Conservation (phyloP, 2,797 vertebrate species). For the Antrozous pallidus region DNA sequence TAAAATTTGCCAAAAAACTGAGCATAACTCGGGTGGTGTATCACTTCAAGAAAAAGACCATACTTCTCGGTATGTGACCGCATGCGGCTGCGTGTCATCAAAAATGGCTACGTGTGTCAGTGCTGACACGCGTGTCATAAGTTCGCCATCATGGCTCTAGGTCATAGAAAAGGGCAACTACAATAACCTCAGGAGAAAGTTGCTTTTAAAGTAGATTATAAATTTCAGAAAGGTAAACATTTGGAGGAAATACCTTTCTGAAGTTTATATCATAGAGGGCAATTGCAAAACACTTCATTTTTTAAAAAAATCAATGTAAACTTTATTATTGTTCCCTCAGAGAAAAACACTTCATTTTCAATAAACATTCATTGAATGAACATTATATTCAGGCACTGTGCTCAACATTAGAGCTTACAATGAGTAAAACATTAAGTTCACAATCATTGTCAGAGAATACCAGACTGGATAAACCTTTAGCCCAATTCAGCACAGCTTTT, state of each 20-base stretch:
- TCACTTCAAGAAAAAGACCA: no score
- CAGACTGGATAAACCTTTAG: background rate
- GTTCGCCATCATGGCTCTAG: background rate
- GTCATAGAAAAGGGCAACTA: background rate
- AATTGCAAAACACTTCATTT: background rate
- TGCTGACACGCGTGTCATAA: no score
- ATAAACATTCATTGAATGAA: background rate
- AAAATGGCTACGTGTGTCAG: no score
- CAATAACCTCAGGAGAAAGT: slow-evolving; percentile 20
- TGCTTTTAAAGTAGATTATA: slow-evolving; percentile 18
- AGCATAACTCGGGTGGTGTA: no score
- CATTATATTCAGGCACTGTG: background rate
- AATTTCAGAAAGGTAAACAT: background rate
- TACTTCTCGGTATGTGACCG: no score
- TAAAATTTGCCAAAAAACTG: no score
- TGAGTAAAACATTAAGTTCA: background rate
- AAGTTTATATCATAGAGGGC: background rate
- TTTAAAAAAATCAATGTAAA: no score
- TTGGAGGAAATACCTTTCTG: slow-evolving; percentile 23
- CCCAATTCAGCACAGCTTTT: background rate
- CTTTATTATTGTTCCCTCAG: no score
- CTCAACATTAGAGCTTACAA: background rate
- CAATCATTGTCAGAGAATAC: background rate
- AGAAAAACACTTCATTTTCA: slow-evolving; percentile 16
- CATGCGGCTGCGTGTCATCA: no score